phyloP scores from a whole-genome alignment of 2,113 vertebrate species.

The Prunella himalayana region DNA sequence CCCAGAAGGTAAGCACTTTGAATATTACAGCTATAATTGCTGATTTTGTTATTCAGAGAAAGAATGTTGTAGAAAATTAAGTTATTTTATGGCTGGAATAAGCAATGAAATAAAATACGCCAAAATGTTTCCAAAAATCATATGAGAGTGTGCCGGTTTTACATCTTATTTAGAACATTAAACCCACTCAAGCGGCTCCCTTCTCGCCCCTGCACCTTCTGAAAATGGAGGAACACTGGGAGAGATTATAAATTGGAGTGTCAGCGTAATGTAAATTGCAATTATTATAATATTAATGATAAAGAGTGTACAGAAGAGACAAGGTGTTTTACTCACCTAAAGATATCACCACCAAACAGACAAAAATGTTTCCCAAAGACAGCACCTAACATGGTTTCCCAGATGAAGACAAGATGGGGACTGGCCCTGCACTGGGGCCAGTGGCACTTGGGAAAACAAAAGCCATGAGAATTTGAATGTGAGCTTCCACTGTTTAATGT shows the following conservation, averaged over 20 bases:
- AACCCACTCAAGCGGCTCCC: background rate
- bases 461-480: rapidly evolving
- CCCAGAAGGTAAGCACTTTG: background rate
- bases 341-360: background rate
- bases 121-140: background rate
- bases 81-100: background rate
- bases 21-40: background rate
- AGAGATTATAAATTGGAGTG: background rate
- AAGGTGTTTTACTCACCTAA: background rate
- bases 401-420: background rate
- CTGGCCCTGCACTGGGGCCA: background rate
- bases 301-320: background rate
- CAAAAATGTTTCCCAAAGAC: background rate
- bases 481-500: background rate
- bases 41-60: background rate
- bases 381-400: background rate
- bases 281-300: background rate
- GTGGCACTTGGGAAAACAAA: background rate
- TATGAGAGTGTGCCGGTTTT: background rate
- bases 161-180: background rate
- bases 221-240: background rate
- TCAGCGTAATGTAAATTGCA: background rate
- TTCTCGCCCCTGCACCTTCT: background rate
- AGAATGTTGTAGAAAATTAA: background rate
- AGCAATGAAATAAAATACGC: background rate